Percentiles rank a stretch among this genome's conserved stretches.
phyloP scores from a whole-genome alignment of 2,888 invertebrate genomes.

The Acanthosepion esculentum region DNA sequence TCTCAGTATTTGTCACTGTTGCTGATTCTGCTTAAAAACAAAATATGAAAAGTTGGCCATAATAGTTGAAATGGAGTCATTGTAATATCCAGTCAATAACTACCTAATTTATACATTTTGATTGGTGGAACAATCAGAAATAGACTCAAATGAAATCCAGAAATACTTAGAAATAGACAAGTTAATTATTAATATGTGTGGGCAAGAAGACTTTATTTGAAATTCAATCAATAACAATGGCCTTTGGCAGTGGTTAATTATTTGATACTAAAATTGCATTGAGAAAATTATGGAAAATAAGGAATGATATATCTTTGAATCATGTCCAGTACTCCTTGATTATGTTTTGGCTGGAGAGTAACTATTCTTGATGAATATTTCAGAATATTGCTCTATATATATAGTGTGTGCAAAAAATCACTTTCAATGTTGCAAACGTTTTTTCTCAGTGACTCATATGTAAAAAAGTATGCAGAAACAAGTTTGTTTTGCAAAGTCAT shows the following conservation, averaged over 20 bases:
- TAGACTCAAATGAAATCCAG: constrained; percentile 33
- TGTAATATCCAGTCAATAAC: background rate
- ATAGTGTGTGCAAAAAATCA: too few relatives aligned
- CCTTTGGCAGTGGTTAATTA: background rate
- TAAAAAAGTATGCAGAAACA: too few relatives aligned
- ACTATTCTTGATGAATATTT: background rate
- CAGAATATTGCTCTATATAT: background rate
- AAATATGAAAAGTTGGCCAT: background rate
- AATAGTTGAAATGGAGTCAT: background rate
- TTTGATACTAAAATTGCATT: background rate
- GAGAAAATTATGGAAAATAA: background rate
- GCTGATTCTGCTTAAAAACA: too few relatives aligned
- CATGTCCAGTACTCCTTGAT: background rate
- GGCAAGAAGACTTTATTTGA: background rate
- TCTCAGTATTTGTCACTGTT: too few relatives aligned
- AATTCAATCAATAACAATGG: background rate
- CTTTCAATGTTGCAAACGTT: too few relatives aligned
- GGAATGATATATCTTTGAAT: background rate
- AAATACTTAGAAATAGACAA: background rate
- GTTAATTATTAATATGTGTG: background rate
- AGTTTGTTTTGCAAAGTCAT: too few relatives aligned
- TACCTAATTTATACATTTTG: background rate
- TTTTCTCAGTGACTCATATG: too few relatives aligned
- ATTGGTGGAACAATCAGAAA: background rate
- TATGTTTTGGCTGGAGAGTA: background rate